Evolutionary conservation across 2,797 vertebrate genomes (phyloP), one percentile per base, ranked within the genome.

Genomic region (Erpetoichthys calabaricus): DNA sequence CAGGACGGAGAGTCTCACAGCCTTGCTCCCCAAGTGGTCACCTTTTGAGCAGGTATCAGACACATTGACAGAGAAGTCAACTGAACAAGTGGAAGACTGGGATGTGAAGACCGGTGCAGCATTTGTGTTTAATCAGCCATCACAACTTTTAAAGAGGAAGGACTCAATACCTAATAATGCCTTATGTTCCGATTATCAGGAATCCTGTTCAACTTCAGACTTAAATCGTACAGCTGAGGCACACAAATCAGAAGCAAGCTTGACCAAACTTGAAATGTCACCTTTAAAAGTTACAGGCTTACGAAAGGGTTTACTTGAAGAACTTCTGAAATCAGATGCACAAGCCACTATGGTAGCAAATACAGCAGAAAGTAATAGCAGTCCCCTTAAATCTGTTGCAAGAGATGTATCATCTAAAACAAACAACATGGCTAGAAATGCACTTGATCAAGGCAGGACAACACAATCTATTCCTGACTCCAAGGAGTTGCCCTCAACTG

Each of bases 1-100:
- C 2, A 46, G 66, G 63, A 65, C 62, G 5, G 71, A 70, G 46
- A 58, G 49, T 4, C 45, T 58, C 42, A 51, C 44, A 9, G 57
- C 57, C 43, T 6, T 53, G 51, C 45, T 44, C 45, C 62, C 59
- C 51, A n/a, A 6, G 41, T 51, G 2, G 8, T 51, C 62, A 53
- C 56, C 56, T 60, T 59, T 56, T 62, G 5, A 25, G 8, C 58
- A 43, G 4, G 7, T 5, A 0, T 7, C 60, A 8, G 53, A 62
- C 52, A 8, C 52, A 7, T 4, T 49, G n/a, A 49, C 4, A n/a
- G 47, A 49, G n/a, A 7, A 49, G 44, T 44, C 4, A 41, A 53
- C 8, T 45, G 10, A 25, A 25, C 25, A 25, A 25, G 25, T 25
- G 25, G 25, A 25, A 25, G 25, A 25, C 25, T 25, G 25, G 25